Percentiles rank a stretch among this genome's conserved stretches.
Evolutionary conservation across 2,797 vertebrate species (phyloP).

Genomic region (Paguma larvata): DNA sequence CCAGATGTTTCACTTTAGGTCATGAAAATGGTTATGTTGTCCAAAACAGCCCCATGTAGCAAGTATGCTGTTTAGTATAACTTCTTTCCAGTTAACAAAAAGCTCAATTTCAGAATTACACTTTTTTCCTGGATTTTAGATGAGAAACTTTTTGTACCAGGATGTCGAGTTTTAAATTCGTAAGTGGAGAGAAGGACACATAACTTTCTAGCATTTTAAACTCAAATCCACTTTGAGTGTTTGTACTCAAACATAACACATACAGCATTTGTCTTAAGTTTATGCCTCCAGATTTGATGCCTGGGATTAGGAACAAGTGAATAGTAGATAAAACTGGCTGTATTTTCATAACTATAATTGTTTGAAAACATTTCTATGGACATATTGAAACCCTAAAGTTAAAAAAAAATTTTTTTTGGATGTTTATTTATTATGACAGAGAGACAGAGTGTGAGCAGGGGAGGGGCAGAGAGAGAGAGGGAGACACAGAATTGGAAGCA

Average conservation of each 20-base stretch:
- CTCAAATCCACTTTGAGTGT: not conserved
- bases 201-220: constrained; percentile 11
- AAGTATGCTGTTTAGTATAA: not conserved
- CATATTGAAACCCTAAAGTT: not conserved
- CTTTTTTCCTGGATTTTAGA: constrained; percentile 11
- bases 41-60: not conserved
- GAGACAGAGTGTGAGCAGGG: no score
- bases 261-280: not conserved
- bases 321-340: constrained; percentile 21
- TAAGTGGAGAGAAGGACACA: not conserved
- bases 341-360: constrained; percentile 19
- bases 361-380: not conserved
- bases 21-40: not conserved
- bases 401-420: no score
- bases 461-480: no score
- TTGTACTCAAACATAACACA: not conserved
- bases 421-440: no score
- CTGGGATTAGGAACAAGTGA: not conserved
- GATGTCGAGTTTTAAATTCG: not conserved
- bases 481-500: no score
- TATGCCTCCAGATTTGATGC: not conserved
- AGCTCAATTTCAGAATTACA: not conserved
- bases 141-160: not conserved
- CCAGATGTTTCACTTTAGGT: not conserved
- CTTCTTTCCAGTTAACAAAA: not conserved